Percentiles rank a stretch among this genome's conserved stretches.
These are phyloP conservation scores for Pelagia noctiluca DNA, from an alignment of 30 jellyfish, hydroid and myxozoan genomes.

Conservation along the genomic window DNA sequence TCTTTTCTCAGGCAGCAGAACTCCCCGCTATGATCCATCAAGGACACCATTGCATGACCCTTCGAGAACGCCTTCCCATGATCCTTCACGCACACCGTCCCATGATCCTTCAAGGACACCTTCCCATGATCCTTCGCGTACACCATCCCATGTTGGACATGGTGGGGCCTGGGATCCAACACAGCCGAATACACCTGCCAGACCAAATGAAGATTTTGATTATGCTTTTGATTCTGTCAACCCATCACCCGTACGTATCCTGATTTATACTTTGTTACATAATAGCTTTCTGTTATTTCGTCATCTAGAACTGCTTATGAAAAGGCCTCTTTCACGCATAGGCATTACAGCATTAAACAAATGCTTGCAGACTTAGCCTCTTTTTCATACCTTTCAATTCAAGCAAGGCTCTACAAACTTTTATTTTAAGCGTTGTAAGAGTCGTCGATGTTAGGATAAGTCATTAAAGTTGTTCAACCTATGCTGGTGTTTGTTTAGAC, in stretches of 20 bases:
- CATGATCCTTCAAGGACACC: conserved; percentile 93
- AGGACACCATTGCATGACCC: conserved; percentile 95
- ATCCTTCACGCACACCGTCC: conserved; percentile 96
- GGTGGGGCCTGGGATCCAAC: conserved; percentile 99
- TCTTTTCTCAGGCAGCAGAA: conserved; percentile 72
- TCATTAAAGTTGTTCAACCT: no score
- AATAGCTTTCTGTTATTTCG: no score
- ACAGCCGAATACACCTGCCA: conserved; percentile 99
- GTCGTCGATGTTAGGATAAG: no score
- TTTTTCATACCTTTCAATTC: no score
- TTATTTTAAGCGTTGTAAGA: no score
- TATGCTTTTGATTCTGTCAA: conserved; percentile 89
- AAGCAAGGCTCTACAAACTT: no score
- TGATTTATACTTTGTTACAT: no score
- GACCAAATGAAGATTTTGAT: conserved; percentile 98
- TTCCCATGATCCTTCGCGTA: conserved; percentile 90
- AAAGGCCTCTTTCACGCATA: no score
- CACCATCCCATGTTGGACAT: conserved; percentile 97
- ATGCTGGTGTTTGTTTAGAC: no score
- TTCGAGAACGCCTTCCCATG: conserved; percentile 94
- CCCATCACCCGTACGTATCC: conserved; percentile 99
- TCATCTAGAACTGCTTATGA: no score
- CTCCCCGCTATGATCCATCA: conserved; percentile 95
- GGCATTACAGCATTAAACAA: no score
- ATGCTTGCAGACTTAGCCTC: no score